Percentiles rank a stretch among this genome's conserved stretches.
phyloP scores from a whole-genome alignment of 2,888 invertebrate genomes.

The Agonopterix alstromeriana region DNA sequence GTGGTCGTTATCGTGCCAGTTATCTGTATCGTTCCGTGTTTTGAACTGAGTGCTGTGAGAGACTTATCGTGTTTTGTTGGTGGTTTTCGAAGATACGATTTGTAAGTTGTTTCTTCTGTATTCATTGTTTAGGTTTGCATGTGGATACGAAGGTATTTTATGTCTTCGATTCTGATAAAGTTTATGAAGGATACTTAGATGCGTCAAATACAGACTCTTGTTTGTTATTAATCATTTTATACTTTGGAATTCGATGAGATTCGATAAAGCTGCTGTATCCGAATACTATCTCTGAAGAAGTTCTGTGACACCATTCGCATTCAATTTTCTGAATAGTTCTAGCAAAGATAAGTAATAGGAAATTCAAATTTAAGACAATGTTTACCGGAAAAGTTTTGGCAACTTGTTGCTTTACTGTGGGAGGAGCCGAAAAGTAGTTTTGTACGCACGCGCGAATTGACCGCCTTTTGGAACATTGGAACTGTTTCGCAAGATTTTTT shows the following conservation, averaged over 20 bases:
- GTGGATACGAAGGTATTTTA: too few relatives aligned
- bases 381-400: slow-evolving; percentile 5
- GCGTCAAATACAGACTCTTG: too few relatives aligned
- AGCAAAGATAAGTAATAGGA: not conserved
- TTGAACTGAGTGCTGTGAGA: slow-evolving; percentile 55
- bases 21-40: slow-evolving; percentile 34
- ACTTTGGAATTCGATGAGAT: too few relatives aligned
- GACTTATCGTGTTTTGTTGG: slow-evolving; percentile 39
- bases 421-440: slow-evolving; percentile 38
- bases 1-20: slow-evolving; percentile 39
- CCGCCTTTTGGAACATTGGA: slow-evolving; percentile 14
- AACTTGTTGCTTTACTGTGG: slow-evolving; percentile 54
- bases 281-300: too few relatives aligned
- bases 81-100: slow-evolving; percentile 17
- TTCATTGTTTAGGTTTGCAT: not conserved
- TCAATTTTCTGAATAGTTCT: not conserved
- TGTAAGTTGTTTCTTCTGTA: slow-evolving; percentile 19
- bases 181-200: too few relatives aligned
- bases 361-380: not conserved
- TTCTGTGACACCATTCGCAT: not conserved
- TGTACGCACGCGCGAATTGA: slow-evolving; percentile 47
- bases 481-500: not conserved
- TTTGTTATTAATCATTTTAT: too few relatives aligned
- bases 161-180: too few relatives aligned
- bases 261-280: too few relatives aligned